Evolutionary conservation across 2,888 invertebrate genomes (phyloP), one percentile per base, ranked within the genome.

Genomic region (Mimachlamys varia): DNA sequence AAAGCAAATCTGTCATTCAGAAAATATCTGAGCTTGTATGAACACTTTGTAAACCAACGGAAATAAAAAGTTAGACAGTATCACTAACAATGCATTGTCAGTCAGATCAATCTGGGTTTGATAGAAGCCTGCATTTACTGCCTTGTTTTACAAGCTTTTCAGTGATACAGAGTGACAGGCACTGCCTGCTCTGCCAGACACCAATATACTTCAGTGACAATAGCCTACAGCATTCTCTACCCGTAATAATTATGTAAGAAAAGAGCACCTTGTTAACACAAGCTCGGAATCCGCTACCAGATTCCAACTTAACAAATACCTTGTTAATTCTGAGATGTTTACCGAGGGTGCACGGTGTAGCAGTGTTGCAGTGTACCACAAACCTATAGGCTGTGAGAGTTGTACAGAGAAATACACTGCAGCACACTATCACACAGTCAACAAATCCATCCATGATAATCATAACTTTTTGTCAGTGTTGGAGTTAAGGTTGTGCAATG

Each of bases 241-340:
- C 5, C 15, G 33, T 33, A 33, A 33, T 76, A 76, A 76, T 76
- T 76, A 76, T 76, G 76, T 76, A 76, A 76, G 76, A 76, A 76
- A 76, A 76, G 76, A 76, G 76, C 76, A 76, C 10, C 76, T 76
- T 76, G 76, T 76, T 76, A 76, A 76, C 76, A 76, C 76, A 7
- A 27, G 33, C 76, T 12, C 33, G 76, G 76, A 76, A 76, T 76
- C 76, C 76, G 15, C 27, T 2, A 33, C 22, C 33, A 76, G 76
- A 76, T 33, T 76, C 76, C 76, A 22, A 27, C 76, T 76, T 27
- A 5, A 76, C 76, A 76, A 76, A 76, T 76, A 76, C 33, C 27
- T 76, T 15, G 76, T 76, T 76, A 76, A 76, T 33, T 76, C 33
- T 33, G 12, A 19, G 33, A 33, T 76, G 76, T 76, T 76, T 76